Evolutionary conservation across 2,888 invertebrate species (phyloP).

Genomic region (Aphodius sticticus): DNA sequence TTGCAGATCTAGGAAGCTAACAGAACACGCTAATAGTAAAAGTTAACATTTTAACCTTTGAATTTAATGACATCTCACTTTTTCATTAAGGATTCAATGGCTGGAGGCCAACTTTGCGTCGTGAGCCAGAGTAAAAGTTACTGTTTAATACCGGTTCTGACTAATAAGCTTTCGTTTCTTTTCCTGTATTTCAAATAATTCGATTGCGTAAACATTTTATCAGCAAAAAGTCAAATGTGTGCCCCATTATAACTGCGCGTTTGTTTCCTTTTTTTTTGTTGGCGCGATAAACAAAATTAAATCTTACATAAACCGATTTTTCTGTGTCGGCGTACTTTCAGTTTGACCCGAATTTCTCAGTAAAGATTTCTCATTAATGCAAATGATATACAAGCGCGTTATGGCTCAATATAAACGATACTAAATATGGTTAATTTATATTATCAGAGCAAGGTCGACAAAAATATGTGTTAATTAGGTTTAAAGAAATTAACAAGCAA

Average conservation of each 20-base stretch:
- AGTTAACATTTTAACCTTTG: conserved; percentile 13
- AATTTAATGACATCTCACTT: conserved; percentile 14
- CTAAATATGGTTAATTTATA: not conserved
- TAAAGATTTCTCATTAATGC: conserved; percentile 17
- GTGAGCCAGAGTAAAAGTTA: conserved; percentile 27
- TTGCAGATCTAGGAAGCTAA: not conserved
- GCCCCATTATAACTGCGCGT: conserved; percentile 12
- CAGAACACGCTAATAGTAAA: not conserved
- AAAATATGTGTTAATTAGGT: too few species aligned
- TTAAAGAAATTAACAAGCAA: too few species aligned
- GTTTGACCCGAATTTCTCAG: conserved; percentile 49
- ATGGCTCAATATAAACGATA: not conserved
- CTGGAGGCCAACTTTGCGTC: not conserved
- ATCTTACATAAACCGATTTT: not conserved
- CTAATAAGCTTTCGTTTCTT: conserved; percentile 27
- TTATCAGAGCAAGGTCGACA: not conserved
- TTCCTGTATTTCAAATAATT: not conserved
- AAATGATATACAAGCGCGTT: not conserved
- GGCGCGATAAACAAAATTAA: conserved; percentile 8
- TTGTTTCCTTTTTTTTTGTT: not conserved
- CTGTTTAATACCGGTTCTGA: conserved; percentile 28
- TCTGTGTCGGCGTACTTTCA: conserved; percentile 34
- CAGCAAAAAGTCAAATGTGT: not conserved
- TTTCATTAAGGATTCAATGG: not conserved
- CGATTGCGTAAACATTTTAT: conserved; percentile 22